A percentile compares a stretch with the other conserved stretches of the same genome.
Evolutionary conservation across 35 echinoderm and acorn worm species (phyloP).

Genomic region (Strongylocentrotus purpuratus): DNA sequence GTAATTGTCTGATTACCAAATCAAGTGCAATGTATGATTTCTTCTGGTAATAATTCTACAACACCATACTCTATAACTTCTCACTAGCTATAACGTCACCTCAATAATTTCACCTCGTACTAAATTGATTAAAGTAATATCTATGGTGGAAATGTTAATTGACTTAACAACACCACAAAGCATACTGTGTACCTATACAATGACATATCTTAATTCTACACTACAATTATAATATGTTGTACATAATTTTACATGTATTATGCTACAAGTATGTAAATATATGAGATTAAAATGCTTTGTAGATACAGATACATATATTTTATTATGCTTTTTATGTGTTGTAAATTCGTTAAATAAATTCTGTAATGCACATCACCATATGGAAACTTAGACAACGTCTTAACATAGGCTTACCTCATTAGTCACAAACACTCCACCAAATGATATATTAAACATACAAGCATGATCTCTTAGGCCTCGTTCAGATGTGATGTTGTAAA

Average conservation of each 20-base stretch:
- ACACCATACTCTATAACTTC: too few species aligned
- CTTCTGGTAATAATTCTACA: too few species aligned
- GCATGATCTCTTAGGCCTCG: background rate
- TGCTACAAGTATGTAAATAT: background rate
- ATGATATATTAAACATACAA: background rate
- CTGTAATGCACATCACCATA: background rate
- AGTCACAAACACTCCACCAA: background rate
- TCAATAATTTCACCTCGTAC: too few species aligned
- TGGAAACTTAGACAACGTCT: background rate
- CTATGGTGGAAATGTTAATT: too few species aligned
- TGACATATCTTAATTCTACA: background rate
- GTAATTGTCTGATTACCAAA: too few species aligned
- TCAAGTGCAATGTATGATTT: too few species aligned
- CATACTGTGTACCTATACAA: background rate
- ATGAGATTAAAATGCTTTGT: background rate
- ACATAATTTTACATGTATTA: background rate
- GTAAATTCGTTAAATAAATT: background rate
- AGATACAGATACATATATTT: background rate
- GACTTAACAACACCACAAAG: too few species aligned
- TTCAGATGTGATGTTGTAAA: too few species aligned
- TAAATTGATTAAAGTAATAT: too few species aligned
- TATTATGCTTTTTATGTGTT: background rate
- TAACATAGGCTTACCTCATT: too few species aligned
- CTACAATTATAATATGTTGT: background rate
- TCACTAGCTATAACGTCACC: too few species aligned